Percentiles rank a stretch among this genome's conserved stretches.
Evolutionary conservation across 2,797 vertebrate species (phyloP).

Genomic region (Thripadectes ignobilis): DNA sequence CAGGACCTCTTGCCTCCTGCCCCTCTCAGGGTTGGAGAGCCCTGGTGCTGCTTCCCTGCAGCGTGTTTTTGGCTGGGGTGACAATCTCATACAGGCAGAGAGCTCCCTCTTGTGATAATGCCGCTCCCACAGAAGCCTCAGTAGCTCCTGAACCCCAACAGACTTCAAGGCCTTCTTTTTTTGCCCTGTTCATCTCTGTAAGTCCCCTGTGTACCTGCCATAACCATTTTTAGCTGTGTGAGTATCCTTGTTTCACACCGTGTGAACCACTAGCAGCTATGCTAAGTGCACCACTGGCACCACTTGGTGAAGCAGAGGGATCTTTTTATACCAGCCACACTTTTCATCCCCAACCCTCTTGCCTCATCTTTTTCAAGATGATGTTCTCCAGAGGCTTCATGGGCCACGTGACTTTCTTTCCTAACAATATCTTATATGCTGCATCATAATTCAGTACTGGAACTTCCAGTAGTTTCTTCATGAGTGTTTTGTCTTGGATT

Average conservation of each 20-base stretch:
- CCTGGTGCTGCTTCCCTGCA: background rate
- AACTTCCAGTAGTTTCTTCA: background rate
- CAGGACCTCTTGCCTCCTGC: background rate
- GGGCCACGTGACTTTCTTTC: background rate
- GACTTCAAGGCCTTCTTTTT: background rate
- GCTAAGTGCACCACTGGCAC: background rate
- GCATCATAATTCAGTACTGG: background rate
- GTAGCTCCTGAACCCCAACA: background rate
- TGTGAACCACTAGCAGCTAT: background rate
- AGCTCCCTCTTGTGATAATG: conserved; percentile 65
- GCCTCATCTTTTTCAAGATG: background rate
- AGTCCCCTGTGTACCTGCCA: background rate
- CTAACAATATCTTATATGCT: background rate
- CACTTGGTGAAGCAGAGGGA: background rate
- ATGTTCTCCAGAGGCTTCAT: background rate
- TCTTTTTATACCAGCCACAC: background rate
- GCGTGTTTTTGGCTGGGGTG: background rate
- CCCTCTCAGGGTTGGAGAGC: background rate
- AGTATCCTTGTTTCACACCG: fast-evolving
- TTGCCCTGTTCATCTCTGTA: background rate
- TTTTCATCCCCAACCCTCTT: background rate
- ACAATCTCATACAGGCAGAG: background rate
- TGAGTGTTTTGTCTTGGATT: background rate
- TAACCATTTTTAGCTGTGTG: background rate
- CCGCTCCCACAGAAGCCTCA: background rate